Conservation (phyloP, 2,888 invertebrate genomes). For the Chrysolina americana region DNA sequence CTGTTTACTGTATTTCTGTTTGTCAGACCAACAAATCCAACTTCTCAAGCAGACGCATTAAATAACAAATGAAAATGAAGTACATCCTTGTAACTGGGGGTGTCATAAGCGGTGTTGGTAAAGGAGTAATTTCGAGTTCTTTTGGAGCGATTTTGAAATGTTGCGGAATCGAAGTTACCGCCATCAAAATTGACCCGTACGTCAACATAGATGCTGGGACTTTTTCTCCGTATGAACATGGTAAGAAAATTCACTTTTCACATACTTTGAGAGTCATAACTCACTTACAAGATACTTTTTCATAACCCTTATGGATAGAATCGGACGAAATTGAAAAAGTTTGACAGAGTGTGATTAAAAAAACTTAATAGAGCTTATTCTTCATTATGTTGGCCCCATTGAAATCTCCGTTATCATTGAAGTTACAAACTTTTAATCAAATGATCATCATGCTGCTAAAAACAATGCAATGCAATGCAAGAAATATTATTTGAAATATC, state of each 20-base stretch:
- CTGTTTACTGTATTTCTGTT: background rate
- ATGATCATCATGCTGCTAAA: no score
- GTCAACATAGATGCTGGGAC: constrained; percentile 99
- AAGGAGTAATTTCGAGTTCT: constrained; percentile 95
- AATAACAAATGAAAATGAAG: constrained; percentile 79
- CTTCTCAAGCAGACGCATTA: background rate
- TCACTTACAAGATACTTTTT: no score
- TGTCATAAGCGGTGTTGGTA: constrained; percentile 98
- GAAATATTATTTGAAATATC: no score
- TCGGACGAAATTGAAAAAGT: no score
- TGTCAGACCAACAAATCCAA: background rate
- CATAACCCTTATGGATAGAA: no score
- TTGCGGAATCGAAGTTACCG: constrained; percentile 95
- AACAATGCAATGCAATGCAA: no score
- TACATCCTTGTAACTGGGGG: constrained; percentile 99
- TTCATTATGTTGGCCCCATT: no score
- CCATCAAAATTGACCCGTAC: constrained; percentile 99
- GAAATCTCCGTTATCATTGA: no score
- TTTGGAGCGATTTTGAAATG: constrained; percentile 97
- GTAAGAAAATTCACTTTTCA: constrained; percentile 71
- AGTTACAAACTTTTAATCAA: no score
- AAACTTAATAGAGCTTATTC: no score
- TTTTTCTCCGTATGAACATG: constrained; percentile 99
- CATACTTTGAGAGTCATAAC: background rate
- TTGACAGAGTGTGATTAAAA: no score